phyloP scores from a whole-genome alignment of 2,113 vertebrate genomes.

The Phainopepla nitens region DNA sequence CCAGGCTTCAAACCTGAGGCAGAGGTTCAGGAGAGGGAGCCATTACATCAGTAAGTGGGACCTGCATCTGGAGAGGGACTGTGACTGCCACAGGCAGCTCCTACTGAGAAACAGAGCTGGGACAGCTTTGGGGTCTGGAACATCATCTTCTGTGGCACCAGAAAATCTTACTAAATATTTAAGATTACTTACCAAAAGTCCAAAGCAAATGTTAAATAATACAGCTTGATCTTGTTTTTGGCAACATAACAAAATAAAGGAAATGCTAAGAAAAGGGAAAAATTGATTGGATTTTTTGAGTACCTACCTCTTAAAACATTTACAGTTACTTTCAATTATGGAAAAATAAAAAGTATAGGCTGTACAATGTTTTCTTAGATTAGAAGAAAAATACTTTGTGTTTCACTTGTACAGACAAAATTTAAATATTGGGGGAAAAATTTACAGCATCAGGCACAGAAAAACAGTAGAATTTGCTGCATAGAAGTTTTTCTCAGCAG shows the following conservation, averaged over 20 bases:
- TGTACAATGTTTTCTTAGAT: neutral
- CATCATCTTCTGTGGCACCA: neutral
- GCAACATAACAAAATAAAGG: neutral
- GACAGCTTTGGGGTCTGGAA: neutral
- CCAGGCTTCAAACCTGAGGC: neutral
- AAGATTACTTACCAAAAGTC: neutral
- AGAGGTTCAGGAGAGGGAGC: neutral
- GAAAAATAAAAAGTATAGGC: neutral
- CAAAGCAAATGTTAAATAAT: neutral
- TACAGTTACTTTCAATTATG: neutral
- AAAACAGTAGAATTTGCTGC: neutral
- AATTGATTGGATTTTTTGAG: neutral
- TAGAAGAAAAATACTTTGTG: neutral
- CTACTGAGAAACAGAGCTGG: neutral
- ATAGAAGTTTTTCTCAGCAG: neutral
- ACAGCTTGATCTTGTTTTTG: neutral
- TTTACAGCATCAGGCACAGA: neutral
- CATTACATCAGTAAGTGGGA: too few species aligned
- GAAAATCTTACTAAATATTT: neutral
- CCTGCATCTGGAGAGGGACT: fast-evolving
- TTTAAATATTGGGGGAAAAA: neutral
- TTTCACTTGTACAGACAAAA: neutral
- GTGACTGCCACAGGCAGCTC: neutral
- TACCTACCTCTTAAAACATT: neutral
- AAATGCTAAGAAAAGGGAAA: neutral